Base-by-base conservation (phyloP, 2,113 vertebrate genomes). In the Larimichthys polyactis region DNA sequence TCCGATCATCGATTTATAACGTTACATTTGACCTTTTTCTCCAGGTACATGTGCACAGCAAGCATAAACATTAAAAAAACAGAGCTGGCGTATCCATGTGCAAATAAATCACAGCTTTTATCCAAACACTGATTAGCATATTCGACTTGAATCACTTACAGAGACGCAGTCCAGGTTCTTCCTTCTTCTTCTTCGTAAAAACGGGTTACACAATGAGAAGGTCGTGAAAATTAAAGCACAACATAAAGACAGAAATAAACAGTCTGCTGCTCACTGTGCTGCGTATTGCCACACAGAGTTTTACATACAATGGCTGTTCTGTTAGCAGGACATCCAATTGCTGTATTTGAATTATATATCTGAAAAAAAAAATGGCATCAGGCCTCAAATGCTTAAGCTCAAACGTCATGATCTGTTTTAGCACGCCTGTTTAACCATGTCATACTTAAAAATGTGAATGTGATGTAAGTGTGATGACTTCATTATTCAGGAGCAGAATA, bases 191-290 rank as follows among this genome's bases (percentile, higher is more conserved):
- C 40, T 54, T 15, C 29, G 55, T 44, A 16, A 54, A 46, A 48
- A 12, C 55, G 9, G 5, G 20, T 49, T 48, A 11, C 29, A 11
- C 9, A 11, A 24, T 20, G 43, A 24, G 49, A 59, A 59, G 11
- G 27, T 20, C 75, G 24, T 70, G 70, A 51, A 36, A 84, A 59
- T 44, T 65, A 48, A 78, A 77, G 67, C 24, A 11, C 51, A 43
- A 22, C 27, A 58, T 11, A 4, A 60, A 17, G 22, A 48, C 46
- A 60, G 49, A 64, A 46, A 27, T 2, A 15, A 71, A 29, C 15
- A 24, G 15, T 29, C 48, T 51, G 51, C 59, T 16, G 36, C 36
- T 46, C 0, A 22, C 32, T 27, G 27, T 46, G 60, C 27, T 48
- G 36, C 44, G 59, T 65, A 22, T 48, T 57, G 8, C 5, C 14